These are phyloP conservation scores for Acrobasis repandana DNA, from an alignment of 2,888 invertebrate species.

Conservation along the genomic window DNA sequence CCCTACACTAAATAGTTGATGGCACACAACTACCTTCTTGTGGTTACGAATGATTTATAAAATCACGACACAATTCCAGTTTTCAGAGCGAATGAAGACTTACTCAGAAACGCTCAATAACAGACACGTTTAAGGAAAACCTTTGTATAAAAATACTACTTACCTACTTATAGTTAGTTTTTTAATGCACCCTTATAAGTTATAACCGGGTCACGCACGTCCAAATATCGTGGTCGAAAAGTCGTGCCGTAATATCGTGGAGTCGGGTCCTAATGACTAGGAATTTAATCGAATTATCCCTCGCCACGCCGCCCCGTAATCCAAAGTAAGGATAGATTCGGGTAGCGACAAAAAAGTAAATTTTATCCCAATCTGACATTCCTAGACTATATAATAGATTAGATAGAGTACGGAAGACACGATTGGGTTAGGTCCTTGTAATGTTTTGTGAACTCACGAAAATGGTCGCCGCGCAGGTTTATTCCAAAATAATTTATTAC, in stretches of 20 bases:
- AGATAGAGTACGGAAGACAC: not conserved
- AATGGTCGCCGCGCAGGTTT: too few species aligned
- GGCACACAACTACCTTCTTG: too few species aligned
- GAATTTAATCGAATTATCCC: slow-evolving; percentile 59
- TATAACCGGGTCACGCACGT: slow-evolving; percentile 9
- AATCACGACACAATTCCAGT: not conserved
- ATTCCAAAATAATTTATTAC: too few species aligned
- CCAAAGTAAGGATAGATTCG: slow-evolving; percentile 36
- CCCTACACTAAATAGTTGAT: too few species aligned
- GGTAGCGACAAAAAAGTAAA: slow-evolving; percentile 37
- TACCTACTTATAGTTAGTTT: not conserved
- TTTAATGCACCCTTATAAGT: not conserved
- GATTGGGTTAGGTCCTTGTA: not conserved
- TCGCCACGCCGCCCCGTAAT: slow-evolving; percentile 41
- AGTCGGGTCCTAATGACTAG: slow-evolving; percentile 47
- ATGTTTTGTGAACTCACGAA: too few species aligned
- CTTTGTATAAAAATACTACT: not conserved
- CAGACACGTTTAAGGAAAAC: slow-evolving; percentile 11
- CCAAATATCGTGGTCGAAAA: slow-evolving; percentile 33
- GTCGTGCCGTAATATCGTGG: slow-evolving; percentile 45
- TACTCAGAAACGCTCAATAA: not conserved
- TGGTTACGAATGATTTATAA: too few species aligned
- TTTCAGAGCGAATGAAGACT: not conserved
- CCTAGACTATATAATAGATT: slow-evolving; percentile 2
- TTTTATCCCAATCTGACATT: slow-evolving; percentile 36